Conservation (phyloP, 2,888 invertebrate species). For the Dryadula phaetusa region DNA sequence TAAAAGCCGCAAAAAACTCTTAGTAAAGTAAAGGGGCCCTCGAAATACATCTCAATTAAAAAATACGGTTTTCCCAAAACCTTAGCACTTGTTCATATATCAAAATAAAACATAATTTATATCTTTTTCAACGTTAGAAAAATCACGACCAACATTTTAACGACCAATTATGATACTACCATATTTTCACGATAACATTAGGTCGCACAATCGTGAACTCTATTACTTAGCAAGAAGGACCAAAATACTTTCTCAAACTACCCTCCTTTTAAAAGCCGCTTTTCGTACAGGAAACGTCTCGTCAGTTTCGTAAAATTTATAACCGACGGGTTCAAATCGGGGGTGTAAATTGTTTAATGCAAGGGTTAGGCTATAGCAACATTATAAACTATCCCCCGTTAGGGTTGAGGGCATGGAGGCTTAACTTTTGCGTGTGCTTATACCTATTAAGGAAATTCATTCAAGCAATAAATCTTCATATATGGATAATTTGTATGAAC, state of each 20-base stretch:
- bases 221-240: constrained; percentile 36
- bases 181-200: constrained; percentile 43
- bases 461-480: constrained; percentile 2
- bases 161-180: constrained; percentile 51
- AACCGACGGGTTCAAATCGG: constrained; percentile 61
- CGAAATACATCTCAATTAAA: constrained; percentile 25
- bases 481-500: constrained; percentile 2
- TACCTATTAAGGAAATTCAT: constrained; percentile 16
- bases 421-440: constrained; percentile 34
- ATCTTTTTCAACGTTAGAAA: constrained; percentile 40
- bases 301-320: constrained; percentile 76
- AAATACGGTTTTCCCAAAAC: constrained; percentile 31
- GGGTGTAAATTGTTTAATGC: constrained; percentile 72
- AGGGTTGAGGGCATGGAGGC: constrained; percentile 35
- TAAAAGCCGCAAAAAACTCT: constrained; percentile 2
- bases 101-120: constrained; percentile 38
- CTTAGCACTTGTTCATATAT: constrained; percentile 26
- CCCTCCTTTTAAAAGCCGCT: constrained; percentile 70
- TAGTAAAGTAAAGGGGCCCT: constrained; percentile 1
- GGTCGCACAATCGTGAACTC: constrained; percentile 24
- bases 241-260: constrained; percentile 43
- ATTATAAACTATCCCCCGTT: constrained; percentile 44
- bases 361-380: constrained; percentile 53
- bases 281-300: constrained; percentile 71
- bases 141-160: constrained; percentile 44